Evolutionary conservation across 2,888 invertebrate species (phyloP), one percentile per base, ranked within the genome.

Genomic region (Megaustenia siamemsis): DNA sequence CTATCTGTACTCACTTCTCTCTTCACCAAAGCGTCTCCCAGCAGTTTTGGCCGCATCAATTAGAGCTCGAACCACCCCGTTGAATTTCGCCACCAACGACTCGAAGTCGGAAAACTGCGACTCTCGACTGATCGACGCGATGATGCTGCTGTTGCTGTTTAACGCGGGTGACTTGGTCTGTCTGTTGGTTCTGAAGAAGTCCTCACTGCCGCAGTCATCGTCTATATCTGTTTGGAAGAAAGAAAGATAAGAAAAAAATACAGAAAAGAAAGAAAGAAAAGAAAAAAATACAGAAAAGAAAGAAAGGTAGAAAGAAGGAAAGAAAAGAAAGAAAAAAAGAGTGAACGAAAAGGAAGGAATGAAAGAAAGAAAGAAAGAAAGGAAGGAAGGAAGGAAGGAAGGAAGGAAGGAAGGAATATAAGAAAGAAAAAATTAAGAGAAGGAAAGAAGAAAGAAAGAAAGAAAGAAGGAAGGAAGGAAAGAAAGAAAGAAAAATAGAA

Each of bases 21-120:
- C 73, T 18, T 71, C 73, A 18, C 80, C 75, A 12, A 10, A 21
- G 21, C 73, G 45, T n/a, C 71, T 71, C 56, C 73, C 81, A n/a
- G 40, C 71, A 1, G 71, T 53, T 43, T 71, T 82, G 40, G 81
- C 81, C 18, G 69, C 56, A 1, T 82, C 81, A 32, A 82, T 73
- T 35, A 82, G 40, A 35, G 81, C 71, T 1, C 60, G 71, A 1
- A 82, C 81, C 10, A 82, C 38, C 4, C 28, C 28, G 81, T 82
- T 82, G n/a, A 82, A 82, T 24, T 71, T 82, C 38, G 56, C 53
- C 28, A 73, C 81, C 24, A 82, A 56, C 18, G 49, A 49, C 5
- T 82, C 81, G 40, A 82, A 82, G 73, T 82, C 73, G 1, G 71
- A 53, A 18, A 56, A 82, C 73, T 45, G 45, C n/a, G n/a, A 38